These are phyloP conservation scores for Stratiomys singularior DNA, from an alignment of 2,888 invertebrate species.

Conservation along the genomic window DNA sequence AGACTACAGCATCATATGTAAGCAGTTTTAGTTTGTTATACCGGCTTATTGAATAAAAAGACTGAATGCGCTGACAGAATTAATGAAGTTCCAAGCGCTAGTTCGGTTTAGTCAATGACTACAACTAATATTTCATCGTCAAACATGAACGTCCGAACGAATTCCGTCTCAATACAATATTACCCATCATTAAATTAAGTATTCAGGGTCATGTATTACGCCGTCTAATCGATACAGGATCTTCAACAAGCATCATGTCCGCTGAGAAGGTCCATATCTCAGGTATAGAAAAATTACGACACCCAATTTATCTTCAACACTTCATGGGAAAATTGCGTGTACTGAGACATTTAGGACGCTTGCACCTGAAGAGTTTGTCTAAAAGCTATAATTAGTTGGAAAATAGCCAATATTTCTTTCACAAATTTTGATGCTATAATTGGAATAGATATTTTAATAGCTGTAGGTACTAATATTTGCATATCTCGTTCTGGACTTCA, in stretches of 20 bases:
- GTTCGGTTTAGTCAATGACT: no score
- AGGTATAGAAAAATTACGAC: not conserved
- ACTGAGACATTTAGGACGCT: slow-evolving; percentile 6
- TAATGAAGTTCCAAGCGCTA: no score
- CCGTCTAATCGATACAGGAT: not conserved
- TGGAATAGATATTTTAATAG: slow-evolving; percentile 13
- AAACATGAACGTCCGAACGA: no score
- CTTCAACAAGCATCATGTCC: not conserved
- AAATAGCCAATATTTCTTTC: slow-evolving; percentile 25
- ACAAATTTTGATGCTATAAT: not conserved
- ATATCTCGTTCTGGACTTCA: slow-evolving; percentile 6
- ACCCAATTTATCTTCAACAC: not conserved
- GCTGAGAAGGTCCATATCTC: not conserved
- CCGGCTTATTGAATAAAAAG: no score
- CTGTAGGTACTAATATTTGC: slow-evolving; percentile 1
- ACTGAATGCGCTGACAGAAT: no score
- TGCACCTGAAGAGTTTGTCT: slow-evolving; percentile 20
- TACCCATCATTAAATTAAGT: slow-evolving; percentile 6
- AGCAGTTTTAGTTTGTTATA: no score
- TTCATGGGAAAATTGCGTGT: slow-evolving; percentile 3
- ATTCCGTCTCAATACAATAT: no score
- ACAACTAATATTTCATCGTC: no score
- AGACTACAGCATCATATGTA: no score
- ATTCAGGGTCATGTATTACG: not conserved
- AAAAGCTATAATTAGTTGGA: slow-evolving; percentile 17